Base-by-base conservation (phyloP, 2,113 vertebrate species). In the Camelus dromedarius region DNA sequence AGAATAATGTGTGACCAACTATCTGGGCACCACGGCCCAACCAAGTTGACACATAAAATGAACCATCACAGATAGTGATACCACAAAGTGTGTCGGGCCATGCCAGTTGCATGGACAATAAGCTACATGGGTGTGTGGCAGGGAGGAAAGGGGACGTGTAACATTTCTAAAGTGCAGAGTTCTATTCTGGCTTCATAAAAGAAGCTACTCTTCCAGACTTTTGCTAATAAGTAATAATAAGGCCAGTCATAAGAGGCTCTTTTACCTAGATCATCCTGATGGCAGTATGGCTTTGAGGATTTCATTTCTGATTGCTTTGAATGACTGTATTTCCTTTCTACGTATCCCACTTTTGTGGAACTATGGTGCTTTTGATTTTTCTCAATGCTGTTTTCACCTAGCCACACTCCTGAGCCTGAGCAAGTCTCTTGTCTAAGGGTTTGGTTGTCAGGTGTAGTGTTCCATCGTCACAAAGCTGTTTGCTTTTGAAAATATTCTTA, bases 81-180 rank as follows among this genome's bases (percentile, higher is more conserved):
- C 6, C 30, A 42, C 12, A 60, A 5, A 10, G 19, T 0, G 0
- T 56, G 62, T 46, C 56, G 18, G 22, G 24, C 38, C 46, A 30
- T n/a, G 46, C n/a, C 50, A 3, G 11, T 13, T 3, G 1, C 1
- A 19, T 46, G 7, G 35, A 50, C 38, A 50, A 30, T 6, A 2
- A 0, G 10, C 20, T 28, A 66, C 50, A 19, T 4, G 32, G 75
- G 4, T 14, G 8, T 42, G 15, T 66, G 66, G 30, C 66, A 38
- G 11, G n/a, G 7, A 50, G 46, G 72, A 76, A 81, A 1, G 3
- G 56, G 8, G 50, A 54, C 2, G 1, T 48, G 12, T 26, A 64
- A 32, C 1, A 1, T 42, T 56, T 83, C 32, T 38, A 0, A 54
- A 32, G 20, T 26, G 76, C 60, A 66, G 20, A 76, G 38, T 48